These are phyloP conservation scores for Scophthalmus maximus DNA, from an alignment of 2,113 vertebrate species.

Conservation along the genomic window DNA sequence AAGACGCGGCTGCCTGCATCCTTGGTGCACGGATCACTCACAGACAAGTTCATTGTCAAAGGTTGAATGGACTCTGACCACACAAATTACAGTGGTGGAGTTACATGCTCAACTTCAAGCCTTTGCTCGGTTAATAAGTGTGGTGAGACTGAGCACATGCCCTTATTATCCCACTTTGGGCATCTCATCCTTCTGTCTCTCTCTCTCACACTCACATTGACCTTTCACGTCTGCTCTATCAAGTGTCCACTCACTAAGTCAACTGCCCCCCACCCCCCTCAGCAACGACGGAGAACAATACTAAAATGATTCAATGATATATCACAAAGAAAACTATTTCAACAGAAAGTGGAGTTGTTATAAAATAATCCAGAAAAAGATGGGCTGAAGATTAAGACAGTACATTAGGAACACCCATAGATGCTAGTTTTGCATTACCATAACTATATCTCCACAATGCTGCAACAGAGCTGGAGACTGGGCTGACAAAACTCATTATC, in stretches of 20 bases:
- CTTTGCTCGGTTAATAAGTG: conserved; percentile 22
- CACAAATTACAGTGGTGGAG: conserved; percentile 14
- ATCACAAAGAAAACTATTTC: too few relatives aligned
- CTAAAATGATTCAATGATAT: not conserved
- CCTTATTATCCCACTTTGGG: conserved; percentile 35
- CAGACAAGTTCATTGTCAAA: conserved; percentile 8
- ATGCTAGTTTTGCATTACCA: not conserved
- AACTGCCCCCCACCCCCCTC: not conserved
- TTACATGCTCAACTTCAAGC: conserved; percentile 10
- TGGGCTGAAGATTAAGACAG: not conserved
- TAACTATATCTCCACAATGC: too few relatives aligned
- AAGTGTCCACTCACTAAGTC: not conserved
- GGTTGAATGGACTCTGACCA: not conserved
- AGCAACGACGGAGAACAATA: not conserved
- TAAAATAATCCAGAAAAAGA: not conserved
- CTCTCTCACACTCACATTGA: not conserved
- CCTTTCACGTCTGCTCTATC: conserved; percentile 1
- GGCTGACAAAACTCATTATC: too few relatives aligned
- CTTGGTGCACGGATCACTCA: conserved; percentile 6
- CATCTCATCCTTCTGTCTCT: conserved; percentile 24
- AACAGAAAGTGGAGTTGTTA: not conserved
- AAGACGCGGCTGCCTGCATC: not conserved
- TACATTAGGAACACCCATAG: not conserved
- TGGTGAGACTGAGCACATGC: not conserved
- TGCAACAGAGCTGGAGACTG: too few relatives aligned